These are phyloP conservation scores for Drosophila monieri DNA, from an alignment of 2,888 invertebrate genomes.

Conservation along the genomic window DNA sequence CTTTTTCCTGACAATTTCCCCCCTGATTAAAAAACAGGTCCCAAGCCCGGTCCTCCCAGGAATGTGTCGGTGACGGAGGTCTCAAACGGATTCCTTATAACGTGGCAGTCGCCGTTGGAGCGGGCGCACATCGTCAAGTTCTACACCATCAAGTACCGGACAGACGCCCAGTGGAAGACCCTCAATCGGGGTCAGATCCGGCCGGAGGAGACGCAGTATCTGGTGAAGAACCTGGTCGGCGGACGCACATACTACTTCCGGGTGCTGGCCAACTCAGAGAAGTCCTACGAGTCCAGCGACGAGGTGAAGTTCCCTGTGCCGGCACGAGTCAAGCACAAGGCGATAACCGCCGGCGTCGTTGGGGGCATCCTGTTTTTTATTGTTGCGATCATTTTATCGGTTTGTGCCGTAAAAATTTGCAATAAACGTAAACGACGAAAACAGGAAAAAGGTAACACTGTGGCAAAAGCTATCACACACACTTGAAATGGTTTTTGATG, in stretches of 20 bases:
- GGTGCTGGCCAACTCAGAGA: constrained; percentile 94
- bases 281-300: constrained; percentile 94
- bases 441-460: constrained; percentile 96
- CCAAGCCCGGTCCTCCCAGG: constrained; percentile 94
- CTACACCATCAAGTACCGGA: constrained; percentile 96
- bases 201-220: constrained; percentile 94
- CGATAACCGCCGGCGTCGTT: constrained; percentile 97
- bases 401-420: constrained; percentile 98
- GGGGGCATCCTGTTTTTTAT: constrained; percentile 98
- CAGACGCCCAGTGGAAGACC: constrained; percentile 94
- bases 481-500: constrained; percentile 79
- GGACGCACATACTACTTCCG: constrained; percentile 96
- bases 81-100: constrained; percentile 94
- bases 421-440: constrained; percentile 98
- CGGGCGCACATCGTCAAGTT: constrained; percentile 92
- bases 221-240: constrained; percentile 96
- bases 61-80: constrained; percentile 96
- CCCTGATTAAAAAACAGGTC: constrained; percentile 86
- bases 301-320: constrained; percentile 95
- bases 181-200: constrained; percentile 94
- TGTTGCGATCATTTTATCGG: constrained; percentile 97
- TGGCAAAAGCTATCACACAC: constrained; percentile 74
- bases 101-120: constrained; percentile 94
- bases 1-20: not conserved
- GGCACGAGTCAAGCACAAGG: constrained; percentile 96